A percentile compares a stretch with the other conserved stretches of the same genome.
Conservation (phyloP, 2,113 vertebrate genomes). For the Lepus timidus region DNA sequence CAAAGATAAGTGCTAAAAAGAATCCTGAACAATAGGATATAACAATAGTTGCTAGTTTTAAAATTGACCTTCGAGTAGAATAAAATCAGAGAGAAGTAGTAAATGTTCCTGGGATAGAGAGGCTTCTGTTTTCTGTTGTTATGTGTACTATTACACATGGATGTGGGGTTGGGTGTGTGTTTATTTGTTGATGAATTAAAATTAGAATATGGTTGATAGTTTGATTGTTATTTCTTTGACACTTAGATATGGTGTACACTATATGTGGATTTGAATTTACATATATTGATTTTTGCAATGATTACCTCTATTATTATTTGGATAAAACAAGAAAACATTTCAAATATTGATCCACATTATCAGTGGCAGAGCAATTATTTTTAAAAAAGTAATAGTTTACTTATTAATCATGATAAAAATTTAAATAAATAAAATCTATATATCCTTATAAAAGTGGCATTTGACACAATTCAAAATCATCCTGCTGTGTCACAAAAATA, state of each 20-base stretch:
- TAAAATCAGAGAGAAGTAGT: not conserved
- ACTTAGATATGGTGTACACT: not conserved
- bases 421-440: not conserved
- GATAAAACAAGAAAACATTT: not conserved
- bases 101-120: not conserved
- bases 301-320: not conserved
- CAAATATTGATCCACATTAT: not conserved
- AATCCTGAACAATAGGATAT: not conserved
- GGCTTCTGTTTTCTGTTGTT: not conserved
- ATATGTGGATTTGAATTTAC: not conserved
- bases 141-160: accelerated
- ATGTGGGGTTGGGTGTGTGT: not conserved
- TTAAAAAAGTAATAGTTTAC: not conserved
- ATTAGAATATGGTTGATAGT: not conserved
- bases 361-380: not conserved
- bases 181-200: not conserved
- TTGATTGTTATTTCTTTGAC: not conserved
- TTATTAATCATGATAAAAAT: not conserved
- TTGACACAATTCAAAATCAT: not conserved
- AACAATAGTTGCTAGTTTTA: not conserved
- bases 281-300: not conserved
- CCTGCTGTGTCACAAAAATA: not conserved
- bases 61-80: not conserved
- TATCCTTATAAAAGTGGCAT: not conserved
- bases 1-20: not conserved